Evolutionary conservation across 2,888 invertebrate species (phyloP), one percentile per base, ranked within the genome.

Genomic region (Aleiodes alternator): DNA sequence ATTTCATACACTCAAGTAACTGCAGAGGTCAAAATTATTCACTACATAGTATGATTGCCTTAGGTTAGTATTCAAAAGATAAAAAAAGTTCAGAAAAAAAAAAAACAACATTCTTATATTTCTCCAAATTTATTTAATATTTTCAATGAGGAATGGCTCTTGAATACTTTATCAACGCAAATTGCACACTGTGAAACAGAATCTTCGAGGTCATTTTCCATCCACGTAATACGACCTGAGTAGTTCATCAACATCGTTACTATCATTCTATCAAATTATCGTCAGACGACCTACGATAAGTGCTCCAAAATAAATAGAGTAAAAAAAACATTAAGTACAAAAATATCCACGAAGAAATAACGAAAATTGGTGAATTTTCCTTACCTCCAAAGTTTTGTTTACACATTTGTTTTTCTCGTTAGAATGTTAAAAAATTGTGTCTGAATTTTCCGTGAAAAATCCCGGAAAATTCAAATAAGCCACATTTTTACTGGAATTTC

Each of bases 1-100:
- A 64, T 64, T 59, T 34, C 14, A 8, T 23, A 23, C 1, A 23
- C 23, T 23, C 23, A 23, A 23, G 23, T 6, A 11, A 9, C 11
- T 64, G 64, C 64, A 64, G 48, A 48, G 48, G 43, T 12, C 64
- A 38, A 11, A 48, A 64, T 64, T 64, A 64, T 64, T 48, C 59
- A n/a, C 9, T 16, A 69, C 68, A 51, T 53, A 69, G 53, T 29
- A 34, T 69, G 69, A 69, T 69, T 69, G 69, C 55, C 69, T 69
- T 34, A 69, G 69, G 69, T 69, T 69, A 69, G 69, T 69, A 55
- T 56, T 43, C 64, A 23, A 6, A 43, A 43, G 14, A 43, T 38
- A 61, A 48, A 14, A 0, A 14, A 34, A 55, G 23, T 43, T 34
- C 23, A 23, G 23, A 23, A 23, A 23, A 23, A 34, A 16, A 34